phyloP scores from a whole-genome alignment of 2,113 vertebrate species.

The Zootoca vivipara region DNA sequence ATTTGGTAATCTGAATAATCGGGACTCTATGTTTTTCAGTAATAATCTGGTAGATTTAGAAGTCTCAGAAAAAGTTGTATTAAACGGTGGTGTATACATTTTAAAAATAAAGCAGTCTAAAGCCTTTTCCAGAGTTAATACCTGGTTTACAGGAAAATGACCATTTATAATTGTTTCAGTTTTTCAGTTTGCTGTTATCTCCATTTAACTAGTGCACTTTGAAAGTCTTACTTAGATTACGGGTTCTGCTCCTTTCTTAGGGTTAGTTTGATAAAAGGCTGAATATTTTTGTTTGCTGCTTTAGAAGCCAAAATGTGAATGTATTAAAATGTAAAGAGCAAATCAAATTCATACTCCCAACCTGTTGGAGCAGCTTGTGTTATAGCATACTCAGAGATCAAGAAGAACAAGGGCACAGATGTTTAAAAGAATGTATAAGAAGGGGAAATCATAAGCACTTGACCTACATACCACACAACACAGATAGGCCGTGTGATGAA shows the following conservation, averaged over 20 bases:
- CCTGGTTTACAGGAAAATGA: slow-evolving; percentile 1
- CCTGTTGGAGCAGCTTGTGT: not conserved
- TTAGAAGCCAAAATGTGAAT: not conserved
- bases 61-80: not conserved
- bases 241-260: slow-evolving; percentile 14
- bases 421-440: not conserved
- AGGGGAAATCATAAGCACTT: not conserved
- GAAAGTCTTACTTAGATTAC: slow-evolving; percentile 21
- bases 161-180: slow-evolving; percentile 19
- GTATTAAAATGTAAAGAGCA: not conserved
- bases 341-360: slow-evolving; percentile 1
- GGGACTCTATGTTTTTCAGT: not conserved
- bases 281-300: slow-evolving; percentile 42
- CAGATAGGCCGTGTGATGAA: not conserved
- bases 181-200: not conserved
- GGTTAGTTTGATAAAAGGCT: slow-evolving; percentile 38
- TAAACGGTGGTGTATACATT: not conserved
- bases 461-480: not conserved
- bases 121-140: slow-evolving; percentile 20
- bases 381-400: not conserved
- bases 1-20: slow-evolving; percentile 14
- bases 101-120: slow-evolving; percentile 9
- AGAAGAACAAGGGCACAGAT: not conserved
- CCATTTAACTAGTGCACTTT: not conserved
- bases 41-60: not conserved